Conservation (phyloP, 2,113 vertebrate species). For the Silurus meridionalis region DNA sequence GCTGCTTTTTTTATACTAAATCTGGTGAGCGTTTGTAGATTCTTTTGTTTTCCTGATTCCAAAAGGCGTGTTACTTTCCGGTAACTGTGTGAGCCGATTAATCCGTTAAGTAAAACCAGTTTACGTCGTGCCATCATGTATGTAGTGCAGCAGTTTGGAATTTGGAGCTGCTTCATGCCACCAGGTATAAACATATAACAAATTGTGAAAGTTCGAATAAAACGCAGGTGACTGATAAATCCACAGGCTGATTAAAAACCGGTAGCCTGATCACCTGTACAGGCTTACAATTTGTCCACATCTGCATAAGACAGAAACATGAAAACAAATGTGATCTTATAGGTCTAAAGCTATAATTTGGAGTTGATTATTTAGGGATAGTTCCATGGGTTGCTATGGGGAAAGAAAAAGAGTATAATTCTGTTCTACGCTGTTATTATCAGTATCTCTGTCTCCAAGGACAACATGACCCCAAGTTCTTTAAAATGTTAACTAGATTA, state of each 20-base stretch:
- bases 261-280: too few species aligned
- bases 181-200: neutral
- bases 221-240: neutral
- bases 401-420: neutral
- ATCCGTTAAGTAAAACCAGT: neutral
- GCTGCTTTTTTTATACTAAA: neutral
- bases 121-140: neutral
- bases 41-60: neutral
- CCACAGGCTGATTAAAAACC: neutral
- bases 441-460: neutral
- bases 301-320: neutral
- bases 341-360: neutral
- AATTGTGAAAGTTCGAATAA: neutral
- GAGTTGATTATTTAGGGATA: neutral
- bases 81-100: neutral
- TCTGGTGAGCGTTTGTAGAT: neutral
- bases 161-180: neutral
- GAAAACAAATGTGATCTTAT: neutral
- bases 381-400: neutral
- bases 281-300: neutral
- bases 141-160: neutral
- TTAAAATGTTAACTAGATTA: constrained; percentile 21
- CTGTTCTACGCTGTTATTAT: neutral
- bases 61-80: neutral
- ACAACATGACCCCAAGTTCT: constrained; percentile 1